These are phyloP conservation scores for Sericinus montela DNA, from an alignment of 2,888 invertebrate species.

Conservation along the genomic window DNA sequence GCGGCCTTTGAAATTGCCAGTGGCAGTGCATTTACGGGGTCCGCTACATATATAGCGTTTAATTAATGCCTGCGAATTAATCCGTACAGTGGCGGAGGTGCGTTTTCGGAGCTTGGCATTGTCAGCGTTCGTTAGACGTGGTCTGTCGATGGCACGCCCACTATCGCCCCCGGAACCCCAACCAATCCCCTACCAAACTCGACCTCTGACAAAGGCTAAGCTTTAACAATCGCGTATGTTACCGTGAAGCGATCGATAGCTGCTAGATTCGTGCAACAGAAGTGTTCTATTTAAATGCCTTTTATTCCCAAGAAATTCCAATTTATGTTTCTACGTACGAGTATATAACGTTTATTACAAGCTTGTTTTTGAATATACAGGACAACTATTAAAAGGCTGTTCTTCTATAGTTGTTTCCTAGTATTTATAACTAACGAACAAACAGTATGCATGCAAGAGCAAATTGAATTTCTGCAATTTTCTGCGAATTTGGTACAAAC, in stretches of 20 bases:
- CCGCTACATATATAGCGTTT: constrained; percentile 33
- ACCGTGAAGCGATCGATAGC: constrained; percentile 13
- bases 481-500: too few species aligned
- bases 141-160: constrained; percentile 19
- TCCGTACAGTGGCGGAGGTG: constrained; percentile 33
- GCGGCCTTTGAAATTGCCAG: constrained; percentile 28
- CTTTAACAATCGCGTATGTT: constrained; percentile 11
- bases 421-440: not conserved
- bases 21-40: constrained; percentile 28
- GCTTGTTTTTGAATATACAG: constrained; percentile 12
- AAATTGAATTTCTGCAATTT: not conserved
- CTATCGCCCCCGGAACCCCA: not conserved
- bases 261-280: constrained; percentile 3
- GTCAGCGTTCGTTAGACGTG: constrained; percentile 34
- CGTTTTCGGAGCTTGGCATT: constrained; percentile 43
- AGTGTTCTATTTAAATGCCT: not conserved
- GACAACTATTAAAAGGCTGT: constrained; percentile 1
- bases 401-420: not conserved
- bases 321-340: not conserved
- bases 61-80: constrained; percentile 48
- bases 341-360: not conserved
- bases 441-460: not conserved
- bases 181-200: constrained; percentile 9
- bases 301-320: constrained; percentile 3
- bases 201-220: constrained; percentile 19